Conservation (phyloP, 2,113 vertebrate genomes). For the Quiscalus mexicanus region DNA sequence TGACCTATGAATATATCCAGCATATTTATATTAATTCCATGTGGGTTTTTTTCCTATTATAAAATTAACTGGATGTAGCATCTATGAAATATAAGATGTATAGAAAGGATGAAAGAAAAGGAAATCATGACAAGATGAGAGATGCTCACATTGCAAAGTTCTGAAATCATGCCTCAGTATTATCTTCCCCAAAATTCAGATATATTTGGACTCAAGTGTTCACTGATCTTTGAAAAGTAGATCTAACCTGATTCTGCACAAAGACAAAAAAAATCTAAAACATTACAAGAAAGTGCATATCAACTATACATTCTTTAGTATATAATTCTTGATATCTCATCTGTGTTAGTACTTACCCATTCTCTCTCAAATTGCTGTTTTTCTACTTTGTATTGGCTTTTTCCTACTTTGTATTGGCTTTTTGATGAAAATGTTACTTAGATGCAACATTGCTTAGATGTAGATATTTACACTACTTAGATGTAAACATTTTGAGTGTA, state of each 20-base stretch:
- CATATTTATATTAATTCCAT: background rate
- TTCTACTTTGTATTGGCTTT: background rate
- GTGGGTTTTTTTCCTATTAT: accelerated
- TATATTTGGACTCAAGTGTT: background rate
- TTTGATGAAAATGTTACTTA: no score
- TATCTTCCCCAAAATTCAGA: background rate
- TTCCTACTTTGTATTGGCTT: background rate
- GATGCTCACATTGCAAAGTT: background rate
- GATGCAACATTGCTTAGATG: no score
- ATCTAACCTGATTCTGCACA: background rate
- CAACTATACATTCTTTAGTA: background rate
- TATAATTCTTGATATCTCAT: background rate
- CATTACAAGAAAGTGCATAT: background rate
- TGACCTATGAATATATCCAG: background rate
- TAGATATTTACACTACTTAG: background rate
- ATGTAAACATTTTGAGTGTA: background rate
- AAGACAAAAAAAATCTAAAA: background rate
- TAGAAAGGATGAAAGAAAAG: background rate
- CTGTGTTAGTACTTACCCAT: background rate
- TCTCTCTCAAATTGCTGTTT: background rate
- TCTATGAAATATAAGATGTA: background rate
- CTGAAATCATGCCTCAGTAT: background rate
- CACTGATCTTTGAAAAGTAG: background rate
- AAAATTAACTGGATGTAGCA: background rate
- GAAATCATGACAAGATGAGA: background rate